Conservation (phyloP, 2,888 invertebrate species). For the Chalcis sispes region DNA sequence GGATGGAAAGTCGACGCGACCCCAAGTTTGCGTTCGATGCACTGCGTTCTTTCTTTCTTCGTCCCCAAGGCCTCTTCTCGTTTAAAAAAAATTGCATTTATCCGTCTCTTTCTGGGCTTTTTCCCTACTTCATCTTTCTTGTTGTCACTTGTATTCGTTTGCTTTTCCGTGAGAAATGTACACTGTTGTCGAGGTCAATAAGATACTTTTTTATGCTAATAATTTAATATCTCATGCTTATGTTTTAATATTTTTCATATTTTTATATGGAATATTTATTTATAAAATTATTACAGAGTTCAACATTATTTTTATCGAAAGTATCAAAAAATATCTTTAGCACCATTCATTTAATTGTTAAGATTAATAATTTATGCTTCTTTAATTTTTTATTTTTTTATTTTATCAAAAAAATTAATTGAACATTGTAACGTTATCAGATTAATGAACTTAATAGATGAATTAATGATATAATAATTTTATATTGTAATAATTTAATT, state of each 20-base stretch:
- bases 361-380: too few relatives aligned
- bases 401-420: too few relatives aligned
- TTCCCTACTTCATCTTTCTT: not conserved
- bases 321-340: not conserved
- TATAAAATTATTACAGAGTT: too few relatives aligned
- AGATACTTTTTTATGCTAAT: not conserved
- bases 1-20: constrained; percentile 10
- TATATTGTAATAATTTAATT: too few relatives aligned
- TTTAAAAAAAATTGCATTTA: constrained; percentile 55
- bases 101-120: constrained; percentile 31
- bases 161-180: not conserved
- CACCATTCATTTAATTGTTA: too few relatives aligned
- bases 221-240: too few relatives aligned
- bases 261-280: not conserved
- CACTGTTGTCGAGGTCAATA: not conserved
- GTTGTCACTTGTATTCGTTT: constrained; percentile 12
- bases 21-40: constrained; percentile 38
- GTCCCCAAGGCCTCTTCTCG: not conserved
- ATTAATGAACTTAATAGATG: too few relatives aligned
- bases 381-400: too few relatives aligned
- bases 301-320: too few relatives aligned
- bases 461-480: too few relatives aligned
- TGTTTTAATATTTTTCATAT: not conserved
- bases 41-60: constrained; percentile 18
- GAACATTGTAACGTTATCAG: too few relatives aligned